Evolutionary conservation across 2,113 vertebrate genomes (phyloP), one percentile per base, ranked within the genome.

Genomic region (Calidris pygmaea): DNA sequence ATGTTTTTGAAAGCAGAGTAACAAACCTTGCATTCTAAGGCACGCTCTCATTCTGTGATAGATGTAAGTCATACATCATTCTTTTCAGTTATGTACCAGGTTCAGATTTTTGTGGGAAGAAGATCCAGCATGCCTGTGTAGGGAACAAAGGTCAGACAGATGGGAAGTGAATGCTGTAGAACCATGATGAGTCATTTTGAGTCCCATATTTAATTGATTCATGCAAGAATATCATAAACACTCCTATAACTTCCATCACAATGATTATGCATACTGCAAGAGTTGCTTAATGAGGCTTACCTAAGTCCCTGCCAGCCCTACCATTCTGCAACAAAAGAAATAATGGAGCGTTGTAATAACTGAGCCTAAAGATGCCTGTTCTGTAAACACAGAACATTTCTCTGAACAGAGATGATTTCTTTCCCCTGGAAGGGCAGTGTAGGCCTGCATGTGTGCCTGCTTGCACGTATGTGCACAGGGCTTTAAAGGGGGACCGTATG

Each of bases 221-320:
- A 76, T 85, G 45, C 76, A 75, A 78, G 73, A 96, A 68, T 91
- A 91, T 95, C 52, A 89, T 92, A 91, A 97, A 85, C 62, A 76
- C 39, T 89, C 58, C 73, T 82, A 9, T 96, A 87, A 82, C 90
- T 89, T 94, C 92, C 88, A 87, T 90, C 74, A 75, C 73, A 85
- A 23, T 90, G 83, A 96, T 95, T 95, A 93, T 90, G 84, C 90
- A 89, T 92, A 92, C 70, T 89, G 84, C 80, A 87, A 91, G 89
- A 85, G 92, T 83, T 96, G 90, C 95, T 94, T 96, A 96, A 96
- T 96, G 94, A 95, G 86, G 70, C 94, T 94, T 94, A 92, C 95
- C 90, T 90, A 92, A 95, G 90, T 84, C 66, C 59, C 85, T 96
- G 91, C 87, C 94, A 97, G 72, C 93, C 85, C 85, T 79, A 91